Conservation (phyloP, 2,113 vertebrate genomes). For the Cairina moschata region DNA sequence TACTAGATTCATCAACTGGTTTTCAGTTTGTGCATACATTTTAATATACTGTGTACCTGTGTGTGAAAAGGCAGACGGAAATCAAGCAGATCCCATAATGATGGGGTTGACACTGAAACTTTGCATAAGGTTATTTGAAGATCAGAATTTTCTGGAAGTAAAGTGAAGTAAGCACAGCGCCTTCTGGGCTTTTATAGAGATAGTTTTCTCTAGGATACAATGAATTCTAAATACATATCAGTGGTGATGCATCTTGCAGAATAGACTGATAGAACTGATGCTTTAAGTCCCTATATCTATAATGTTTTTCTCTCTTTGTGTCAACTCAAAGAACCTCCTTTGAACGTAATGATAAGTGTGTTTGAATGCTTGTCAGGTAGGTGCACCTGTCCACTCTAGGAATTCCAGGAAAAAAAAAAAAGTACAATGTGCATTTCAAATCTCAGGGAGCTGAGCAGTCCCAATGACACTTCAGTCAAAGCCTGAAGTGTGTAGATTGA, state of each 20-base stretch:
- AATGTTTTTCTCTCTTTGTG: background rate
- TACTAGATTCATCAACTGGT: background rate
- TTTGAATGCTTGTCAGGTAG: background rate
- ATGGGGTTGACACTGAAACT: background rate
- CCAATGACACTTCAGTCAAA: background rate
- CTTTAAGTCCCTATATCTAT: background rate
- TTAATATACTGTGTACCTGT: background rate
- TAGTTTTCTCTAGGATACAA: background rate
- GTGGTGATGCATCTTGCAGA: background rate
- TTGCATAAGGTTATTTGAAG: background rate
- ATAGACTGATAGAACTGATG: background rate
- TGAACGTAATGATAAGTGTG: background rate
- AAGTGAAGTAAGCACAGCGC: background rate
- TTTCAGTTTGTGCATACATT: background rate
- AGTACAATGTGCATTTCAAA: background rate
- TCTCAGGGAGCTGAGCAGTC: background rate
- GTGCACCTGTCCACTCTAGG: background rate
- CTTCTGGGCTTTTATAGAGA: background rate
- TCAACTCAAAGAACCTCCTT: background rate
- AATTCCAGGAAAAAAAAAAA: background rate
- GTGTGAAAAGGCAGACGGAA: background rate
- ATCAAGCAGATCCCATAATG: background rate
- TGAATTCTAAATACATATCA: background rate
- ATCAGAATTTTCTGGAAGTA: background rate
- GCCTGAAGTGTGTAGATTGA: background rate